Evolutionary conservation across 53 echinoderm and acorn worm genomes (phyloP).

Genomic region (Actinopyga echinites): DNA sequence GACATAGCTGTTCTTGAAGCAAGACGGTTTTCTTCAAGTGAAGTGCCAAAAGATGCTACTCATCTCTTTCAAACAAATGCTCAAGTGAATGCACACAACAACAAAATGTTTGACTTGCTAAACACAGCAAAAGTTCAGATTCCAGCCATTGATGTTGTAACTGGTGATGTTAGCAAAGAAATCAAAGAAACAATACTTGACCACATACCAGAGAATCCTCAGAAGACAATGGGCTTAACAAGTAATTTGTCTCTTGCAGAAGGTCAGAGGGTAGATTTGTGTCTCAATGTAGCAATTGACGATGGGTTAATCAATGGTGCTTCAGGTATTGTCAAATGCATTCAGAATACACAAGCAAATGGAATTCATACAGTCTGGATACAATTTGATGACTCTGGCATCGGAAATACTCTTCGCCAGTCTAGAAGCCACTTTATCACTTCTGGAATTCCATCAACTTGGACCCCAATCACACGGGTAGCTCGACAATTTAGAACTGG

Average conservation of each 20-base stretch:
- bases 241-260: background rate
- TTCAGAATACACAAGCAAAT: conserved; percentile 8
- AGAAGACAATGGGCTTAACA: too few species aligned
- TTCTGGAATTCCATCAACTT: background rate
- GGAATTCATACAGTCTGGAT: too few species aligned
- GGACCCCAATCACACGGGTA: conserved; percentile 18
- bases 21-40: background rate
- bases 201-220: conserved; percentile 10
- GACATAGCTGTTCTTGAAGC: conserved; percentile 20
- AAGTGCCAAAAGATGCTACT: background rate
- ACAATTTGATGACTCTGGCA: conserved; percentile 1
- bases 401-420: background rate
- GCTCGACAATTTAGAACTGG: conserved; percentile 5
- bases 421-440: background rate
- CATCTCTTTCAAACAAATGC: too few species aligned
- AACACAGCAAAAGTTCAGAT: background rate
- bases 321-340: too few species aligned
- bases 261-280: too few species aligned
- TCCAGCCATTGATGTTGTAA: conserved; percentile 7
- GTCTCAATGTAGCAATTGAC: too few species aligned
- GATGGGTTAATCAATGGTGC: too few species aligned
- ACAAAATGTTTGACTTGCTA: background rate
- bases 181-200: conserved; percentile 7
- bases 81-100: conserved; percentile 21
- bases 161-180: conserved; percentile 14